phyloP scores from a whole-genome alignment of 2,113 vertebrate genomes.

The Microcebus ravelobensis region DNA sequence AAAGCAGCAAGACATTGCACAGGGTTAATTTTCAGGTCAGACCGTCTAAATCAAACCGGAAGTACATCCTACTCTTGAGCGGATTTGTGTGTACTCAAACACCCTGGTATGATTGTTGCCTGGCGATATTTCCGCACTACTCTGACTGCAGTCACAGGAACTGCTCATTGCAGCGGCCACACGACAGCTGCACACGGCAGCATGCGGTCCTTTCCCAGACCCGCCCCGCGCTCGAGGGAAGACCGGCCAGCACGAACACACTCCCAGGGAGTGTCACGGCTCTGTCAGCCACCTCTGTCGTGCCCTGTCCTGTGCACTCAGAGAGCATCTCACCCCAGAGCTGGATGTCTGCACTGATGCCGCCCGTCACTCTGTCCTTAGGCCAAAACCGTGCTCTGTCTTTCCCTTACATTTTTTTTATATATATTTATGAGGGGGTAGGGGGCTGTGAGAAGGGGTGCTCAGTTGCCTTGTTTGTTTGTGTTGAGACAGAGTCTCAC shows the following conservation, averaged over 20 bases:
- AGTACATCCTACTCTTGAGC: accelerated
- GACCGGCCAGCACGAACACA: accelerated
- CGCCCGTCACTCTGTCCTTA: background rate
- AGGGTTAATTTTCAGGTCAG: accelerated
- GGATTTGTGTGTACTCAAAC: background rate
- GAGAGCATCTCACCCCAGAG: accelerated
- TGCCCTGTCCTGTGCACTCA: background rate
- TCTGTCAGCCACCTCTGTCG: too few species aligned
- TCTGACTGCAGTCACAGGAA: background rate
- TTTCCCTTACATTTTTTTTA: too few species aligned
- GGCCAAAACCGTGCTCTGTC: too few species aligned
- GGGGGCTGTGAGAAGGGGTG: too few species aligned
- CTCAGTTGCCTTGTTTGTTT: too few species aligned
- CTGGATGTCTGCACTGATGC: accelerated
- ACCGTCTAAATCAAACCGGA: accelerated
- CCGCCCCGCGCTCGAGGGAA: accelerated
- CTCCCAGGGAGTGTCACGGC: accelerated
- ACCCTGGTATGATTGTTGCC: background rate
- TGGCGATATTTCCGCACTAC: too few species aligned
- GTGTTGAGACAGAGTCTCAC: too few species aligned
- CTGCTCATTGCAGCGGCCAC: accelerated
- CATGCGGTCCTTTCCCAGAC: accelerated
- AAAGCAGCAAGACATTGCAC: accelerated
- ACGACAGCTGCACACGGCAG: accelerated
- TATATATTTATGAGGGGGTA: background rate